Percentiles rank a stretch among this genome's conserved stretches.
phyloP scores from a whole-genome alignment of 2,888 invertebrate species.

The Chelonus formosanus region DNA sequence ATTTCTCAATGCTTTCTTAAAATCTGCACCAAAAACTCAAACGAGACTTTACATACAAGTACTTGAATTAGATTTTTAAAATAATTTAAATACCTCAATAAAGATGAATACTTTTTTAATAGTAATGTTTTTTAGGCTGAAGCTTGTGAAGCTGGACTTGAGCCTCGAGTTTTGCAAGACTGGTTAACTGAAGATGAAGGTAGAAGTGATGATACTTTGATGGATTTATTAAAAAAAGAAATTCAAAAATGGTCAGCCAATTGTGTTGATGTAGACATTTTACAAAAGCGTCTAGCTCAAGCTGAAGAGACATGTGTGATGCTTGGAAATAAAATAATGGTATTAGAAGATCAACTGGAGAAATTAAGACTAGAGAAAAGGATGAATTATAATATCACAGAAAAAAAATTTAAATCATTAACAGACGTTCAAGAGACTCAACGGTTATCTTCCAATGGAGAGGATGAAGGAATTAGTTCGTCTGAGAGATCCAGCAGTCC shows the following conservation, averaged over 20 bases:
- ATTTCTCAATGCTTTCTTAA: slow-evolving; percentile 85
- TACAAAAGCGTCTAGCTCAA: slow-evolving; percentile 76
- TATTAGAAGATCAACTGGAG: slow-evolving; percentile 56
- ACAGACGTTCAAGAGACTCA: slow-evolving; percentile 23
- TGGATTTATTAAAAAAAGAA: slow-evolving; percentile 68
- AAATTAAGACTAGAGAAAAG: slow-evolving; percentile 54
- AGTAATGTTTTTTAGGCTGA: slow-evolving; percentile 51
- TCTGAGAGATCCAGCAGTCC: slow-evolving; percentile 82
- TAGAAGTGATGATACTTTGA: slow-evolving; percentile 53
- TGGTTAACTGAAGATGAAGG: slow-evolving; percentile 57
- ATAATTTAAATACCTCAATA: not conserved
- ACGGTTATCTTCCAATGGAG: slow-evolving; percentile 75
- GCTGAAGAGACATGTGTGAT: slow-evolving; percentile 68
- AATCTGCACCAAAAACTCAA: slow-evolving; percentile 79
- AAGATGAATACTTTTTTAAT: not conserved
- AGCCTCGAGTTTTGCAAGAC: slow-evolving; percentile 58
- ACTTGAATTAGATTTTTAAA: slow-evolving; percentile 20
- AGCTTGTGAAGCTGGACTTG: slow-evolving; percentile 62
- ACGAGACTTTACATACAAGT: slow-evolving; percentile 84
- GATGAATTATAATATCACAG: slow-evolving; percentile 48
- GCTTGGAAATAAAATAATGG: slow-evolving; percentile 57
- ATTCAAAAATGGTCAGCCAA: slow-evolving; percentile 80
- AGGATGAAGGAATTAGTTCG: slow-evolving; percentile 89
- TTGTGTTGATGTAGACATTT: slow-evolving; percentile 80
- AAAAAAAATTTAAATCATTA: slow-evolving; percentile 57